Base-by-base conservation (phyloP, 2,888 invertebrate species). In the Aleiodes leptofemur region DNA sequence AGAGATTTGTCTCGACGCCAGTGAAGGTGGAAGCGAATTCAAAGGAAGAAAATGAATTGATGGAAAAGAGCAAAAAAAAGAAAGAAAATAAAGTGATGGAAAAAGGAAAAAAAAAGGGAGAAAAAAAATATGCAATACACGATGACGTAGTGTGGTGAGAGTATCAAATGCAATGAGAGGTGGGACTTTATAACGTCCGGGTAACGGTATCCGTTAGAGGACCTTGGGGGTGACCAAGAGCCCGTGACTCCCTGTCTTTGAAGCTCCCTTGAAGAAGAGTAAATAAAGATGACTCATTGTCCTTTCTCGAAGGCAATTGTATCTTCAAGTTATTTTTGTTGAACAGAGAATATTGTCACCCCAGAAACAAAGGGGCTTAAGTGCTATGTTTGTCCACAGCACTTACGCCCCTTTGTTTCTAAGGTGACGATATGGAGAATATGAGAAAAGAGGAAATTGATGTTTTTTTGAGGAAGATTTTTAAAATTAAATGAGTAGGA, bases 171-270 rank as follows among this genome's bases (percentile, higher is more conserved):
- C 48, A 50, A 11, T 61, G 9, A 56, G 68, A 31, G 57, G 55
- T 48, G 56, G 29, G 68, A 68, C 68, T 73, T 73, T 69, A 69
- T 69, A 73, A 51, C 34, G 57, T 69, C 69, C 69, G 59, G 64
- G 57, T 73, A 73, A 73, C 69, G 73, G 69, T 31, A 73, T 14
- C 34, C 53, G 51, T 64, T 73, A 59, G 57, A 73, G 55, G 73
- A 59, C 73, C 73, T 73, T 73, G 73, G 31, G 31, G 59, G 55
- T 73, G 69, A 73, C 73, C 69, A 69, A 72, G 72, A 72, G 61
- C 51, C 61, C 72, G 51, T 61, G 61, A 61, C 59, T 61, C 57
- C 59, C 31, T 59, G 50, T 38, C 61, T 61, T 38, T 61, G 7
- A 38, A 43, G n/a, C 34, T 61, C 43, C 43, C 43, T 43, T 11